phyloP scores from a whole-genome alignment of 1,140 invertebrate species.

The Trachymyrmex cornetzi region DNA sequence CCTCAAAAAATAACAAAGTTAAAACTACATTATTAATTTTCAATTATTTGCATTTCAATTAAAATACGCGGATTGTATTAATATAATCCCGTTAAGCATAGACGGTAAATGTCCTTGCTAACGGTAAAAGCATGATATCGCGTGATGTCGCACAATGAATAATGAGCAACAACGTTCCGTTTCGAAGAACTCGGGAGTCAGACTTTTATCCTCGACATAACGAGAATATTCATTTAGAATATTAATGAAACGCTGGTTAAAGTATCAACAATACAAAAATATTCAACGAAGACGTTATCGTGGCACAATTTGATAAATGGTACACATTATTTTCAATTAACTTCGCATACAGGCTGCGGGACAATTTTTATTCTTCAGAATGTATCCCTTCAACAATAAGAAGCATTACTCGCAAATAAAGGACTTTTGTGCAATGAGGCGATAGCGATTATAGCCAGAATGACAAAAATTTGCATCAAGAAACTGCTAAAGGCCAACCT shows the following conservation, averaged over 20 bases:
- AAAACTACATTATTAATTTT: slow-evolving; percentile 2
- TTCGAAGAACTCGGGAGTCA: slow-evolving; percentile 8
- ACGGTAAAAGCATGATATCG: slow-evolving; percentile 24
- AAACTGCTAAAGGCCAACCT: not conserved
- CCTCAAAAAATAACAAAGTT: not conserved
- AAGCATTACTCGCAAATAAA: not conserved
- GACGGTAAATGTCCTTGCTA: not conserved
- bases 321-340: slow-evolving; percentile 21
- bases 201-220: slow-evolving; percentile 9
- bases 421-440: slow-evolving; percentile 51
- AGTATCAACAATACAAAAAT: not conserved
- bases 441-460: slow-evolving; percentile 50
- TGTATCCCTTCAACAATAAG: not conserved
- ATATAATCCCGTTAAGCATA: slow-evolving; percentile 20
- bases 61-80: not conserved
- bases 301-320: not conserved
- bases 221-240: slow-evolving; percentile 13
- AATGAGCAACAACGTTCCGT: not conserved
- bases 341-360: too few species aligned
- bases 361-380: not conserved
- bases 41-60: not conserved
- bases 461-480: slow-evolving; percentile 41
- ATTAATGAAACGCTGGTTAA: slow-evolving; percentile 19
- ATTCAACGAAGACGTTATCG: not conserved
- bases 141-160: slow-evolving; percentile 1